phyloP scores from a whole-genome alignment of 64 coral and sea anemone species.

The Platygyra sinensis region DNA sequence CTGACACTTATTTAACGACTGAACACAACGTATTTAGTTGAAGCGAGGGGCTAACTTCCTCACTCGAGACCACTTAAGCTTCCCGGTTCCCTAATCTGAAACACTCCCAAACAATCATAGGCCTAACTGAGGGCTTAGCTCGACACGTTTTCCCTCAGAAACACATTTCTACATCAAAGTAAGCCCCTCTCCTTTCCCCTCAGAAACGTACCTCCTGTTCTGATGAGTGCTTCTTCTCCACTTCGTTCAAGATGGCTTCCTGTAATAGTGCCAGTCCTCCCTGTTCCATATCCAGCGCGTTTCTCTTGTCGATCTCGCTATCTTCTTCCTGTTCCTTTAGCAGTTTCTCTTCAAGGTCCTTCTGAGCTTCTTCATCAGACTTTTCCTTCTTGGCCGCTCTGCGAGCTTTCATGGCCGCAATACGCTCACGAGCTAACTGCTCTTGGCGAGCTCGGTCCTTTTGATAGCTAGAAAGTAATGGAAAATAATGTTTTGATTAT shows the following conservation, averaged over 20 bases:
- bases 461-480: slow-evolving; percentile 59
- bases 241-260: slow-evolving; percentile 90
- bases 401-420: slow-evolving; percentile 86
- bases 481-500: neutral
- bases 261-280: slow-evolving; percentile 76
- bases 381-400: slow-evolving; percentile 52
- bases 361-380: slow-evolving; percentile 52
- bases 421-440: slow-evolving; percentile 88
- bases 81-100: no score
- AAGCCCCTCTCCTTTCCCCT: neutral
- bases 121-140: neutral
- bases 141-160: neutral
- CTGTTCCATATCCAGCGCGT: slow-evolving; percentile 86
- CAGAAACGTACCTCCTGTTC: slow-evolving; percentile 84
- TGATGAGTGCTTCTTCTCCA: slow-evolving; percentile 90
- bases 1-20: no score
- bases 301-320: slow-evolving; percentile 62
- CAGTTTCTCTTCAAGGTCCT: slow-evolving; percentile 65
- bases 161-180: neutral
- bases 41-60: no score
- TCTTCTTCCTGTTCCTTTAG: slow-evolving; percentile 74
- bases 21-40: no score
- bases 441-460: slow-evolving; percentile 88
- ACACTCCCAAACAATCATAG: no score
- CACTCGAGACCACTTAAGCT: no score